Base-by-base conservation (phyloP, 1,140 invertebrate species). In the Brachionus manjavacas region DNA sequence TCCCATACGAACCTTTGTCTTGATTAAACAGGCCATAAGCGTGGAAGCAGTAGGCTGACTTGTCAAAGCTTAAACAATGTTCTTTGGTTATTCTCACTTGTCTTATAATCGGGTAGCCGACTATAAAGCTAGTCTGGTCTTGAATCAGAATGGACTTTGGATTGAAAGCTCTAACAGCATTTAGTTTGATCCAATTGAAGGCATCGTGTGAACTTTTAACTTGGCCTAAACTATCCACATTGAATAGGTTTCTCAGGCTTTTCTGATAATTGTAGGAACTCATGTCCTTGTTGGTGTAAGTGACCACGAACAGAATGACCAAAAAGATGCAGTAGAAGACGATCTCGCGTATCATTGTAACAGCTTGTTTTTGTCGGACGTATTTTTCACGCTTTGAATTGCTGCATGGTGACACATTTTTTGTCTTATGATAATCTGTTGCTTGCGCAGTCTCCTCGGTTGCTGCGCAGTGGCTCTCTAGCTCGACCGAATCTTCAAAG, bases 101-200 rank as follows among this genome's bases (percentile, higher is more conserved):
- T 85, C 91, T 86, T 79, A 92, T 87, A 14, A 90, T 88, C 11
- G 89, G 91, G 86, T 91, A 91, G 23, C 91, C 91, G 88, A 92
- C 90, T n/a, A 92, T 88, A 85, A 91, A 86, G 16, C 90, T 91
- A 11, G 89, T 88, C 79, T 89, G 88, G 86, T 92, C 91, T 85
- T 88, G 87, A 6, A 92, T 86, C 85, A 89, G 92, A 3, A 91
- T 91, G 81, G 90, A 16, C 8, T 6, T 16, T 11, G 28, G 68
- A 72, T 39, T 41, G 11, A 72, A 72, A 1, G 14, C 9, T 41
- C 14, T 12, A 9, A 39, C 85, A 16, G 90, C 86, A 28, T 89
- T 88, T 84, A 16, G 14, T 23, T 60, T 64, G 9, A 80, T 35
- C 78, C 49, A 80, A 12, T 80, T 11, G 4, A 49, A 79, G 4